These are phyloP conservation scores for Amphipyra berbera DNA, from an alignment of 2,888 invertebrate species.

Conservation along the genomic window DNA sequence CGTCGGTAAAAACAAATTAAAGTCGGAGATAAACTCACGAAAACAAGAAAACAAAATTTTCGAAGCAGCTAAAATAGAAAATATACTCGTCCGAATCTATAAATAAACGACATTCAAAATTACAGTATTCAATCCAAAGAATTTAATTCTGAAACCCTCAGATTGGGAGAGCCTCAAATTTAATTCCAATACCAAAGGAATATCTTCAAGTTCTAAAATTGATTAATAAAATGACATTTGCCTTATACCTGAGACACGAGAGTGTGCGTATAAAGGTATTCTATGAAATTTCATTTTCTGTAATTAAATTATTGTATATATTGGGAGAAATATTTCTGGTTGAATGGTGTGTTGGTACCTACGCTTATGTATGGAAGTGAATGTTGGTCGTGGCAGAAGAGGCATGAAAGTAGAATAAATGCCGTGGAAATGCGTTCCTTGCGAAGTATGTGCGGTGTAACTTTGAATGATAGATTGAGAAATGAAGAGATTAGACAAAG, in stretches of 20 bases:
- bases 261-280: not conserved
- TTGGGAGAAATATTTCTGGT: too few species aligned
- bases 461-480: too few species aligned
- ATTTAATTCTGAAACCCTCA: conserved; percentile 1
- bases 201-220: conserved; percentile 13
- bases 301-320: not conserved
- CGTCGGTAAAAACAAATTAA: too few species aligned
- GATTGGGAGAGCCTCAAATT: not conserved
- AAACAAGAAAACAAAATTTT: not conserved
- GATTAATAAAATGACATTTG: conserved; percentile 13
- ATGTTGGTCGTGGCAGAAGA: too few species aligned
- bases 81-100: not conserved
- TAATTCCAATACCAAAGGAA: conserved; percentile 8
- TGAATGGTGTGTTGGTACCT: too few species aligned
- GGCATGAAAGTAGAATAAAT: too few species aligned
- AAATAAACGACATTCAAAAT: not conserved
- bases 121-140: conserved; percentile 2
- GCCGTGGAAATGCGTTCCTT: too few species aligned
- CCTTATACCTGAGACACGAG: conserved; percentile 5
- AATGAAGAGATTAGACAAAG: too few species aligned
- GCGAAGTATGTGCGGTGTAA: too few species aligned
- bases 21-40: too few species aligned
- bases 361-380: too few species aligned
- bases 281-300: not conserved
- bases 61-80: not conserved